Evolutionary conservation across 2,888 invertebrate species (phyloP).

Genomic region (Drosophila pegasa): DNA sequence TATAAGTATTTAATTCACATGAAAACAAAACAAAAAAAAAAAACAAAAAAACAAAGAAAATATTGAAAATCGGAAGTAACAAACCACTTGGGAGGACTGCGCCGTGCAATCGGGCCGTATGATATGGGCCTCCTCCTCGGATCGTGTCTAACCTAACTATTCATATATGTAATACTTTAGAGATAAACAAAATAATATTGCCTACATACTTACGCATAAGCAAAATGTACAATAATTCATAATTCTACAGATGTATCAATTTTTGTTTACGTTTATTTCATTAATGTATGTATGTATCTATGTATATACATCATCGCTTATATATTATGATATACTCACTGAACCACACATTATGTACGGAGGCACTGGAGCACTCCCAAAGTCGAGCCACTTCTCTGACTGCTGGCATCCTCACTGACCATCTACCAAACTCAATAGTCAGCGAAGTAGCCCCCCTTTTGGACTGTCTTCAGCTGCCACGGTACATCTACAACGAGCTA

Average conservation of each 20-base stretch:
- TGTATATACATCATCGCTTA: not conserved
- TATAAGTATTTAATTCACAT: conserved; percentile 31
- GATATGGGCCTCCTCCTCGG: not conserved
- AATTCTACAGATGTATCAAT: conserved; percentile 30
- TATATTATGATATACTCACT: conserved; percentile 24
- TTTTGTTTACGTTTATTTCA: conserved; percentile 10
- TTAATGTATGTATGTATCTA: conserved; percentile 21
- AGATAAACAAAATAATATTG: conserved; percentile 23
- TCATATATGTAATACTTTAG: conserved; percentile 32
- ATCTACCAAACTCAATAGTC: conserved; percentile 28
- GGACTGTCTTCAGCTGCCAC: conserved; percentile 3
- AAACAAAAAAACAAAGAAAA: not conserved
- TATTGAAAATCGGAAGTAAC: conserved; percentile 16
- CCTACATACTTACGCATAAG: conserved; percentile 37
- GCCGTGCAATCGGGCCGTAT: conserved; percentile 1
- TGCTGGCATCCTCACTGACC: conserved; percentile 63
- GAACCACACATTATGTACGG: conserved; percentile 1
- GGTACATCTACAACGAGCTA: not conserved
- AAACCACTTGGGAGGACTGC: not conserved
- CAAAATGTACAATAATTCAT: conserved; percentile 44
- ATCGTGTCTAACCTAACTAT: conserved; percentile 19
- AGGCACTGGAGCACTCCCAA: conserved; percentile 9
- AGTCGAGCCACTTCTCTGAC: conserved; percentile 28
- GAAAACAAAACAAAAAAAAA: not conserved
- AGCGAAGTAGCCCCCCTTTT: conserved; percentile 17